phyloP scores from a whole-genome alignment of 2,888 invertebrate species.

The Trisateles emortualis region DNA sequence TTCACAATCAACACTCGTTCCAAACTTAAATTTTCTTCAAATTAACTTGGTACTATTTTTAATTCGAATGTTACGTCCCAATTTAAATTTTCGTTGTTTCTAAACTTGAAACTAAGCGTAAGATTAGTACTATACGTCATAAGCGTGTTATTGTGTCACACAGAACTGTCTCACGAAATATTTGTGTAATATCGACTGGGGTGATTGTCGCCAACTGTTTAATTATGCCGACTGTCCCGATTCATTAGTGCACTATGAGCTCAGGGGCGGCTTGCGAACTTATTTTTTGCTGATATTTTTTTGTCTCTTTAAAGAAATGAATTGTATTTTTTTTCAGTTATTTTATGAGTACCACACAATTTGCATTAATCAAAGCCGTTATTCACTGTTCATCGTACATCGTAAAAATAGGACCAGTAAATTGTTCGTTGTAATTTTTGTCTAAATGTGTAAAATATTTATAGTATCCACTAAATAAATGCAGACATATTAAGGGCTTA shows the following conservation, averaged over 20 bases:
- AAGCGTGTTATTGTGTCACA: conserved; percentile 38
- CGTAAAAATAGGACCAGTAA: no score
- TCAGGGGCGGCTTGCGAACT: conserved; percentile 69
- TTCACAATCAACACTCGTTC: no score
- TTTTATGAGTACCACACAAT: no score
- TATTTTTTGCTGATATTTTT: conserved; percentile 14
- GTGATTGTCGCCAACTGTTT: conserved; percentile 81
- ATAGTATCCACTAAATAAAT: no score
- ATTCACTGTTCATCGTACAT: no score
- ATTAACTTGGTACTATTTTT: no score
- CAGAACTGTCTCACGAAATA: conserved; percentile 55
- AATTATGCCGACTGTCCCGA: conserved; percentile 83
- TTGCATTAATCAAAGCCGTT: no score
- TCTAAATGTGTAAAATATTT: no score
- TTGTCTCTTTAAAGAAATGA: background rate
- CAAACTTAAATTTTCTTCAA: no score
- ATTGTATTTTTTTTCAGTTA: background rate
- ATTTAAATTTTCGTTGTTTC: no score
- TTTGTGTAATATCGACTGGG: conserved; percentile 69
- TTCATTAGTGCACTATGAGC: conserved; percentile 79
- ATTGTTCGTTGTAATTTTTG: no score
- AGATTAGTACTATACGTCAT: conserved; percentile 36
- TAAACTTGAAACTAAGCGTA: background rate
- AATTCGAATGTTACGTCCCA: background rate
- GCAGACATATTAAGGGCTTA: no score